Base-by-base conservation (phyloP, 1,140 invertebrate genomes). In the Cherax destructor region DNA sequence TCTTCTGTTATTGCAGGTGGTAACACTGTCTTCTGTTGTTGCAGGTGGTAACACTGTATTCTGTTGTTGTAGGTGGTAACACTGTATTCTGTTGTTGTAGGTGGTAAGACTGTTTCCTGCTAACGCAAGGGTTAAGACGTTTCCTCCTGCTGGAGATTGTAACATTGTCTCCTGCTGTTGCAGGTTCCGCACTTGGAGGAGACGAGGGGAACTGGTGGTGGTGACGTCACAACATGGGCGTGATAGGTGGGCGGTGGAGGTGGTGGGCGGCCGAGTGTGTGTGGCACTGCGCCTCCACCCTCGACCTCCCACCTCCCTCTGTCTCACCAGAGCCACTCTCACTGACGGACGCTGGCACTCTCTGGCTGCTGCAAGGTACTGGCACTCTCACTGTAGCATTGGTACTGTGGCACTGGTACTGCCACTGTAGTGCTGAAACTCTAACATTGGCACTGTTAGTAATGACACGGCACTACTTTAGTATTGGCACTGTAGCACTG, bases 201-300 rank as follows among this genome's bases (percentile, higher is more conserved):
- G 61, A 79, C n/a, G 72, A 69, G 79, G 59, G 47, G 47, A 74
- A 47, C 88, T 77, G 41, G 80, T 65, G 49, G 80, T 56, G 88
- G 4, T 61, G 30, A 30, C 74, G 49, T 90, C 56, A 30, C 80
- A 90, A 83, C 88, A 74, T 76, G 47, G 80, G 49, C 79, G 65
- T 49, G 72, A 83, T 59, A 83, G 59, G 52, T 83, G 81, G 81
- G 61, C 81, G 10, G 59, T 80, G 7, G 50, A 81, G 72, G 41
- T 81, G 80, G 69, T 90, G 30, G 88, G 80, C 18, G 88, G 88
- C 80, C 79, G 80, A 52, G 49, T 72, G 88, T 65, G 74, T 30
- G 74, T 47, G 9, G 52, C 76, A 11, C 59, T 83, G 81, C 59
- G 13, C 30, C 81, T 83, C 59, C 81, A 69, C 61, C 61, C 81